Percentiles rank a stretch among this genome's conserved stretches.
Conservation (phyloP, 2,113 vertebrate genomes). For the Centropus bengalensis region DNA sequence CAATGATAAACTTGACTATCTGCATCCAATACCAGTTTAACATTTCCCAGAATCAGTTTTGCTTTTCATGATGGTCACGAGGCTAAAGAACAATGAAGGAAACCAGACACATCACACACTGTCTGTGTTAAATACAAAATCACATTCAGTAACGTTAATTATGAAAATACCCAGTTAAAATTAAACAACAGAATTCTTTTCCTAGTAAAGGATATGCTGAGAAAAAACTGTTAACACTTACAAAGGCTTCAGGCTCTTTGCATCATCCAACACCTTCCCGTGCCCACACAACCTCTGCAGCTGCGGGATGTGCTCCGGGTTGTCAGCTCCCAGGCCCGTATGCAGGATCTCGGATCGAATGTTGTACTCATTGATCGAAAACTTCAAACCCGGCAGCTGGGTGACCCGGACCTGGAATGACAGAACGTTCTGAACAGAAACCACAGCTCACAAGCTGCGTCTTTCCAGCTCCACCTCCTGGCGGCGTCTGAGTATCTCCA, state of each 20-base stretch:
- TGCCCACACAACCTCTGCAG: constrained; percentile 71
- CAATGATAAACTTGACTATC: background rate
- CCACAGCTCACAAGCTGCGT: background rate
- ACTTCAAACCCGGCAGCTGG: constrained; percentile 76
- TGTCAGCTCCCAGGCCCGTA: constrained; percentile 83
- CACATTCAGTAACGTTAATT: background rate
- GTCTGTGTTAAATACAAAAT: background rate
- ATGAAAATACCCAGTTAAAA: background rate
- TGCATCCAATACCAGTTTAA: background rate
- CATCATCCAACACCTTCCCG: background rate
- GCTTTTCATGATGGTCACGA: background rate
- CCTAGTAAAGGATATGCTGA: background rate
- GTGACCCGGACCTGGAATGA: constrained; percentile 82
- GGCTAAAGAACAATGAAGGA: background rate
- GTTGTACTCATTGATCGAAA: constrained; percentile 83
- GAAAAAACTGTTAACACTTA: constrained; percentile 36
- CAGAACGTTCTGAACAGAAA: background rate
- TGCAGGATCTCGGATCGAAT: constrained; percentile 86
- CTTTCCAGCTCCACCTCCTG: background rate
- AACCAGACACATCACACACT: background rate
- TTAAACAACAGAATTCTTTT: background rate
- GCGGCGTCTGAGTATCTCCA: background rate
- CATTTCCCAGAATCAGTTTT: background rate
- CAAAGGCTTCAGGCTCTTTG: constrained; percentile 6
- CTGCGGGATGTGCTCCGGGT: constrained; percentile 80